A percentile compares a stretch with the other conserved stretches of the same genome.
These are phyloP conservation scores for Pollenia amentaria DNA, from an alignment of 2,888 invertebrate species.

Conservation along the genomic window DNA sequence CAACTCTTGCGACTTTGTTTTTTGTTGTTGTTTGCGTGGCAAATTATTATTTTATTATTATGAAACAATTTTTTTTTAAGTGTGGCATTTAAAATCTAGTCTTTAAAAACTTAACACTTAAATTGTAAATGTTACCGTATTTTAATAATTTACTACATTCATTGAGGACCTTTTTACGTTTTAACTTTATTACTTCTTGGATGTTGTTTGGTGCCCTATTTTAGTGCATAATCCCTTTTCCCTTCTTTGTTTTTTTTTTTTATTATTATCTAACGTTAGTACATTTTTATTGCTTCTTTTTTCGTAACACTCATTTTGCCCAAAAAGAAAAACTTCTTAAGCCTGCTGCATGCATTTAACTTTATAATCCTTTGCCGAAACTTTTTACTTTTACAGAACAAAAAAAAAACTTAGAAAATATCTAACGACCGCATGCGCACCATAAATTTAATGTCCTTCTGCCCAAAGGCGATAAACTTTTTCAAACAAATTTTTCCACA, in stretches of 20 bases:
- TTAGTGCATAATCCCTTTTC: slow-evolving; percentile 31
- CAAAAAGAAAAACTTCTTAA: slow-evolving; percentile 64
- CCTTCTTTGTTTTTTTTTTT: neutral
- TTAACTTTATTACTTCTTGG: slow-evolving; percentile 40
- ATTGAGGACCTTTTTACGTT: neutral
- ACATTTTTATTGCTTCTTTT: slow-evolving; percentile 52
- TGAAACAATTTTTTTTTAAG: slow-evolving; percentile 21
- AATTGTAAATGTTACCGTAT: neutral
- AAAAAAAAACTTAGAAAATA: slow-evolving; percentile 59
- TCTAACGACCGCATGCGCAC: slow-evolving; percentile 72
- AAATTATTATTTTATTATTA: slow-evolving; percentile 55
- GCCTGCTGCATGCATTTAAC: slow-evolving; percentile 71
- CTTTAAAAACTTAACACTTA: neutral
- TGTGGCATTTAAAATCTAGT: slow-evolving; percentile 1
- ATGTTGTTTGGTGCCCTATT: slow-evolving; percentile 27
- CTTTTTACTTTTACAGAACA: slow-evolving; percentile 61
- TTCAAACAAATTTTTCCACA: slow-evolving; percentile 36
- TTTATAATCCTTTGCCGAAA: slow-evolving; percentile 73
- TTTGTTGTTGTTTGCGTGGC: neutral
- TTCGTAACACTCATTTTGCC: neutral
- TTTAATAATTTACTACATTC: slow-evolving; percentile 4
- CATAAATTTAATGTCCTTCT: slow-evolving; percentile 73
- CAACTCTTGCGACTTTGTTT: slow-evolving; percentile 4
- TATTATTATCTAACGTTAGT: slow-evolving; percentile 5
- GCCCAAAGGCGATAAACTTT: slow-evolving; percentile 73